A percentile compares a stretch with the other conserved stretches of the same genome.
Evolutionary conservation across 2,888 invertebrate species (phyloP).

Genomic region (Thyatira batis): DNA sequence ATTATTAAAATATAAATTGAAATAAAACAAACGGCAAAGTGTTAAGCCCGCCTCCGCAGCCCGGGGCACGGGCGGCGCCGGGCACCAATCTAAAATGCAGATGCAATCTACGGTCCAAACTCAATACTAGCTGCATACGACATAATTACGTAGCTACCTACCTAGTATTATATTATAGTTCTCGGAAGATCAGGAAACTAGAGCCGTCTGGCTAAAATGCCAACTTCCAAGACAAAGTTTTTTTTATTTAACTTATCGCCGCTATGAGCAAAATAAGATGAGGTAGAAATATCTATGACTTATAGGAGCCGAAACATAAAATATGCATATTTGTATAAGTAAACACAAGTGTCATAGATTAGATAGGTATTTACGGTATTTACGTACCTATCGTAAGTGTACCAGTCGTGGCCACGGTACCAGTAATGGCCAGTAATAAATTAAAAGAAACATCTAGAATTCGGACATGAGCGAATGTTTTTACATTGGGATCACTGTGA

Average conservation of each 20-base stretch:
- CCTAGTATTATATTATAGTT: constrained; percentile 13
- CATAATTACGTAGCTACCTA: constrained; percentile 23
- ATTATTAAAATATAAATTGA: constrained; percentile 31
- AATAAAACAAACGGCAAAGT: constrained; percentile 27
- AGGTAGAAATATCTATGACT: neutral
- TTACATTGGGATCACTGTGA: too few species aligned
- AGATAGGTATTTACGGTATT: too few species aligned
- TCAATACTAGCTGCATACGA: constrained; percentile 20
- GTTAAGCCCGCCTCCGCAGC: constrained; percentile 28
- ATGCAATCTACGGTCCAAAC: constrained; percentile 33
- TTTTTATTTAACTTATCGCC: constrained; percentile 29
- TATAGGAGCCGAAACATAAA: too few species aligned
- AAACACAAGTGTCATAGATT: too few species aligned
- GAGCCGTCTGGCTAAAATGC: neutral
- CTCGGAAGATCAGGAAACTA: constrained; percentile 1
- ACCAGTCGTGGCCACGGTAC: too few species aligned
- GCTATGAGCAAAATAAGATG: constrained; percentile 11
- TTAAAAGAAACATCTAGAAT: too few species aligned
- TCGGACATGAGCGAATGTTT: too few species aligned
- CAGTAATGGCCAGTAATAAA: too few species aligned
- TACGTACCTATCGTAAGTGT: too few species aligned
- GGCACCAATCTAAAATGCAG: constrained; percentile 46
- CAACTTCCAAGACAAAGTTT: constrained; percentile 24
- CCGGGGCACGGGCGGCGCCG: constrained; percentile 25
- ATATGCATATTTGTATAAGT: too few species aligned